These are phyloP conservation scores for Drosophila tanythrix DNA, from an alignment of 2,888 invertebrate species.

Conservation along the genomic window DNA sequence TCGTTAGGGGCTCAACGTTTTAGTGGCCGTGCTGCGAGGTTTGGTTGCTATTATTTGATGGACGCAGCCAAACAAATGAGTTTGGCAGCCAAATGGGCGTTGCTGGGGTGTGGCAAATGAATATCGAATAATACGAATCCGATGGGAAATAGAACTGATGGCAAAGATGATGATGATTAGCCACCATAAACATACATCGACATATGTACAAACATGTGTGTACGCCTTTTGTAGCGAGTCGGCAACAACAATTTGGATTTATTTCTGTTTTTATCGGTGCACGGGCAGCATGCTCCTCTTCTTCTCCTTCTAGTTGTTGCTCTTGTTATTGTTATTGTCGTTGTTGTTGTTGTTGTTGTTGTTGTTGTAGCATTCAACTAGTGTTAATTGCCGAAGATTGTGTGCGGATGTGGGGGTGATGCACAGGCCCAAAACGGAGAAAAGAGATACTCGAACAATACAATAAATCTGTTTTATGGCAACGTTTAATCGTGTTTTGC, in stretches of 20 bases:
- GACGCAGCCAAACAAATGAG: slow-evolving; percentile 31
- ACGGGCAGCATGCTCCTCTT: slow-evolving; percentile 12
- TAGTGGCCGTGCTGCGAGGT: neutral
- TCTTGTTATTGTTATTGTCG: neutral
- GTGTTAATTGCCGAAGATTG: slow-evolving; percentile 65
- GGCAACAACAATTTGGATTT: slow-evolving; percentile 65
- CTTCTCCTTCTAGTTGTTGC: neutral
- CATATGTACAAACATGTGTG: slow-evolving; percentile 68
- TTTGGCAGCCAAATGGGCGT: slow-evolving; percentile 20
- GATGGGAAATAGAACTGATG: slow-evolving; percentile 57
- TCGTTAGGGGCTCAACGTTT: neutral
- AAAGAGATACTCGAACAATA: slow-evolving; percentile 27
- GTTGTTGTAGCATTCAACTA: slow-evolving; percentile 49
- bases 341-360: slow-evolving; percentile 30
- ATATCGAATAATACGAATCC: slow-evolving; percentile 55
- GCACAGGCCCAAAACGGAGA: slow-evolving; percentile 16
- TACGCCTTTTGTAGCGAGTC: slow-evolving; percentile 3
- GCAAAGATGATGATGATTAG: slow-evolving; percentile 73
- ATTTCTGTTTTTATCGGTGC: slow-evolving; percentile 71
- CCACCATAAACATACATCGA: slow-evolving; percentile 73
- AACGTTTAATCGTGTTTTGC: slow-evolving; percentile 75
- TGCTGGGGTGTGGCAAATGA: slow-evolving; percentile 38
- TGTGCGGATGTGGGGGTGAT: slow-evolving; percentile 15
- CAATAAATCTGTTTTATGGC: slow-evolving; percentile 79
- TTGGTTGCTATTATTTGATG: slow-evolving; percentile 4